Evolutionary conservation across 2,113 vertebrate genomes (phyloP).

Genomic region (Hymenochirus boettgeri): DNA sequence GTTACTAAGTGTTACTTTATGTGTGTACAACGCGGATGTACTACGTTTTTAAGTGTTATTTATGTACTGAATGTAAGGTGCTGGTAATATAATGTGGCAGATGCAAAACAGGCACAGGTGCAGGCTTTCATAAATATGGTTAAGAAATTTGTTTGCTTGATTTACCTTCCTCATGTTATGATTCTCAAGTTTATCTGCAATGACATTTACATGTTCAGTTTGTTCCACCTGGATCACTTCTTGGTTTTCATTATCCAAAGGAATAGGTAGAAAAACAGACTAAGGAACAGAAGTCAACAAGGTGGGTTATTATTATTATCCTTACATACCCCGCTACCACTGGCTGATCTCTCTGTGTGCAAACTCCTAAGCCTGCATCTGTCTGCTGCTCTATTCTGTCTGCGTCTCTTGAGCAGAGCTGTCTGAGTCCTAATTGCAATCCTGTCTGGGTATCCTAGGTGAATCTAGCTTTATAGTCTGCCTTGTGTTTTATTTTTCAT

Average conservation of each 20-base stretch:
- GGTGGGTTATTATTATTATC: slow-evolving; percentile 47
- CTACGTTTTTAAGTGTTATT: too few species aligned
- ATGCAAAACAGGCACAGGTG: slow-evolving; percentile 15
- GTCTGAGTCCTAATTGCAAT: neutral
- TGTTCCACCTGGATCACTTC: neutral
- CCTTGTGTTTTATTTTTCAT: neutral
- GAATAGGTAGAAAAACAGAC: neutral
- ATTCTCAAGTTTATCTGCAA: slow-evolving; percentile 3
- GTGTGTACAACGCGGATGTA: neutral
- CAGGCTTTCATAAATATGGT: slow-evolving; percentile 11
- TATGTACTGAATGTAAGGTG: neutral
- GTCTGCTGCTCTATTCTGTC: slow-evolving; percentile 22
- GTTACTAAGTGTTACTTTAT: too few species aligned
- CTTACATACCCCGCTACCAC: slow-evolving; percentile 7
- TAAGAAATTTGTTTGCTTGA: slow-evolving; percentile 6
- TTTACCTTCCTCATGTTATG: neutral
- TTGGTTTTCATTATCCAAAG: neutral
- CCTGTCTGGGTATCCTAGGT: neutral
- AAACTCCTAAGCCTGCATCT: slow-evolving; percentile 1
- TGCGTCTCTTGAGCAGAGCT: neutral
- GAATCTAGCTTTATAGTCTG: neutral
- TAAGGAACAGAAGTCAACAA: slow-evolving; percentile 39
- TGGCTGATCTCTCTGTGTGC: neutral
- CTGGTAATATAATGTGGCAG: slow-evolving; percentile 16
- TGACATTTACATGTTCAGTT: slow-evolving; percentile 10